Base-by-base conservation (phyloP, 2,797 vertebrate genomes). In the Alectoris magna region DNA sequence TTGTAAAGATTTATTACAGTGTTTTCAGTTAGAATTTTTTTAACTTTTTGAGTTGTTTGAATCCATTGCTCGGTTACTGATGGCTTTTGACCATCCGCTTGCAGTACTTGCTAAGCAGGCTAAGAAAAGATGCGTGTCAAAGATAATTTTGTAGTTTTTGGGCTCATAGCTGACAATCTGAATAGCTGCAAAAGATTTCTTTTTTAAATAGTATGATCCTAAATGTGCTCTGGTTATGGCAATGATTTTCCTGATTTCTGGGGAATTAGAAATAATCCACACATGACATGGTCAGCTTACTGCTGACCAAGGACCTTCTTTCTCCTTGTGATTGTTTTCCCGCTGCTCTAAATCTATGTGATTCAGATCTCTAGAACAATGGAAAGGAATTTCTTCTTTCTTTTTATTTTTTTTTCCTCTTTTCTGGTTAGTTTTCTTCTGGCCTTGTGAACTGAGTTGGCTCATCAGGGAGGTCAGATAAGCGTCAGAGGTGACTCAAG, bases 401-500 rank as follows among this genome's bases (percentile, higher is more conserved):
- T 22, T 44, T 49, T n/a, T 49, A 31, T 49, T n/a, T 26, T 15
- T 31, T 58, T 34, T 53, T 29, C 31, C 12, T 58, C 27, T 64
- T 64, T 18, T 43, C 58, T 53, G 1, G 14, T 62, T 66, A 5
- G n/a, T 81, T 82, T 94, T 67, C 63, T 84, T 51, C 67, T 78
- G 83, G 39, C 74, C n/a, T 88, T 31, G 43, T 90, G 86, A 88
- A 34, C 86, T 51, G 86, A 46, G 34, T 41, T 76, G 78, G 36
- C 87, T 85, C 41, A 16, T 68, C 78, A 85, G 48, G 75, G 83
- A 34, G 87, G 91, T 91, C 85, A 91, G 18, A 14, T 21, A 67
- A 67, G 90, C 79, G 88, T 81, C 84, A 90, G 76, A 80, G 43
- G 19, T 4, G 34, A 86, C 90, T 94, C 77, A 39, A 11, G 93